Evolutionary conservation across 2,888 invertebrate genomes (phyloP).

Genomic region (Cataglyphis rosenhaueri): DNA sequence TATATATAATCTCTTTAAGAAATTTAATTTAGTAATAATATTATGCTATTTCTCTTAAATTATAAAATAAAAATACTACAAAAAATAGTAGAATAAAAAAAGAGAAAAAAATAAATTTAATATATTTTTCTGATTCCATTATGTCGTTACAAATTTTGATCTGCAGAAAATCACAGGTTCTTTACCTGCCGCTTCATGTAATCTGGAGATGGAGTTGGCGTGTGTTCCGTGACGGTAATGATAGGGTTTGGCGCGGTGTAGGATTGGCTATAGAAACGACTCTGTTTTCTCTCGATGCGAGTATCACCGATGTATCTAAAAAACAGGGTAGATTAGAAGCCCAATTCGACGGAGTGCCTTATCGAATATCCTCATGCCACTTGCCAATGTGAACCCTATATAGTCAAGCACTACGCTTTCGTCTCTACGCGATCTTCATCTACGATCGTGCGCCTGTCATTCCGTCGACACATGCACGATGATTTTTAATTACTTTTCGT

Average conservation of each 20-base stretch:
- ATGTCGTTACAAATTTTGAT: neutral
- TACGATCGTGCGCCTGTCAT: conserved; percentile 67
- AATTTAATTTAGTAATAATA: neutral
- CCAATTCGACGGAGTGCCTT: neutral
- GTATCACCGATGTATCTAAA: conserved; percentile 91
- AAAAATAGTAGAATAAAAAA: neutral
- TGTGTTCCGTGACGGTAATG: conserved; percentile 98
- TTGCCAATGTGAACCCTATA: conserved; percentile 66
- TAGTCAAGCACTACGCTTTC: conserved; percentile 71
- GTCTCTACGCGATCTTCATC: conserved; percentile 63
- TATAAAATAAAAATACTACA: neutral
- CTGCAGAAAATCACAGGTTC: conserved; percentile 21
- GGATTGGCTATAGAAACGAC: conserved; percentile 86
- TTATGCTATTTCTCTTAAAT: neutral
- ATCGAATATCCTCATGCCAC: conserved; percentile 66
- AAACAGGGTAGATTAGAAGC: conserved; percentile 57
- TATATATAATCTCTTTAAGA: neutral
- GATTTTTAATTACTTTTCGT: conserved; percentile 34
- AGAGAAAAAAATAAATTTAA: neutral
- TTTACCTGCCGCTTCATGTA: conserved; percentile 92
- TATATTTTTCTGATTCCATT: neutral
- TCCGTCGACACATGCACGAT: conserved; percentile 66
- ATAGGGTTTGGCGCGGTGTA: conserved; percentile 95
- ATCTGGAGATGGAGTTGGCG: conserved; percentile 96
- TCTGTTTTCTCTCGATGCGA: conserved; percentile 88